These are phyloP conservation scores for Drosophila colorata DNA, from an alignment of 2,888 invertebrate species.

Conservation along the genomic window DNA sequence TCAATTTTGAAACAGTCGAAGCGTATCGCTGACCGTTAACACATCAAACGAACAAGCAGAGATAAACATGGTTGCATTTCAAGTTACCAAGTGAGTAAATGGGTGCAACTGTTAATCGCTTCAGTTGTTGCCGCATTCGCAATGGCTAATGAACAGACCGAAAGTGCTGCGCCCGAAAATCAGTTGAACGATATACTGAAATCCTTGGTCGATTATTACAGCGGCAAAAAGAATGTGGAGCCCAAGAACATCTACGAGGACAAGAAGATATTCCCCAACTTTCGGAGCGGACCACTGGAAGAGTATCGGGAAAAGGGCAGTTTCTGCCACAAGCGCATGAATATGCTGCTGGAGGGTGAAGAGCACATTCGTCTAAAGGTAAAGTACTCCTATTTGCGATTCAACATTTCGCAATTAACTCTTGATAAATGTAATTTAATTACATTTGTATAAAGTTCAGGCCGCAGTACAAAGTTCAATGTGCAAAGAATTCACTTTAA, in stretches of 20 bases:
- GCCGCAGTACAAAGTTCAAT: constrained; percentile 51
- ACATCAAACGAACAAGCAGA: constrained; percentile 4
- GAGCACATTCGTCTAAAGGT: constrained; percentile 87
- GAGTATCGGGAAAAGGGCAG: constrained; percentile 88
- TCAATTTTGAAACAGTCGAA: constrained; percentile 44
- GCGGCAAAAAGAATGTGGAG: constrained; percentile 23
- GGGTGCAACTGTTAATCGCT: not conserved
- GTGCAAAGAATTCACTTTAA: not conserved
- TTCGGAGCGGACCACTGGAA: constrained; percentile 88
- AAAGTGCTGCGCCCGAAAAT: constrained; percentile 2
- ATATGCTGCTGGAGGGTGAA: constrained; percentile 86
- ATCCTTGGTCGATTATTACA: constrained; percentile 55
- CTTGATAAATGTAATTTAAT: not conserved
- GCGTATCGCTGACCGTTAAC: constrained; percentile 43
- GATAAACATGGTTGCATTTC: constrained; percentile 53
- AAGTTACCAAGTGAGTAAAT: constrained; percentile 47
- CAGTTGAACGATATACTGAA: constrained; percentile 42
- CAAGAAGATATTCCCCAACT: constrained; percentile 86
- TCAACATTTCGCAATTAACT: not conserved
- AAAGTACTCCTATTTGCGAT: constrained; percentile 31
- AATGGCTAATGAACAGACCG: constrained; percentile 43
- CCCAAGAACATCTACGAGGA: constrained; percentile 73
- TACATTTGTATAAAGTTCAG: not conserved
- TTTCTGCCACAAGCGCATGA: constrained; percentile 89
- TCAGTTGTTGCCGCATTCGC: constrained; percentile 11